Percentiles rank a stretch among this genome's conserved stretches.
Conservation (phyloP, 2,888 invertebrate species). For the Lepetodrilus schrolli region DNA sequence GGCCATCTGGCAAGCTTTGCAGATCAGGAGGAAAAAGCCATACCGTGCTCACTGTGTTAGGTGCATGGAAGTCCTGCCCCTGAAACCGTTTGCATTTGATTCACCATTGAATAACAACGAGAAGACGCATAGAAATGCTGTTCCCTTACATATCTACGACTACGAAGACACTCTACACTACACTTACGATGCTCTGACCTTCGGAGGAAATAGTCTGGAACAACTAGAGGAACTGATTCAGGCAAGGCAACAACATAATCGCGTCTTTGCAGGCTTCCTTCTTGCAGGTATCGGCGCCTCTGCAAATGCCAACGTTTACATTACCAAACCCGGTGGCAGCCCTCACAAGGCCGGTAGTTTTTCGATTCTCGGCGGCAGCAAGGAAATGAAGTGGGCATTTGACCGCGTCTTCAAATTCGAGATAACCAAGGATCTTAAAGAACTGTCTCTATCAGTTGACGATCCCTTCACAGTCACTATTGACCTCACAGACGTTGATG, state of each 20-base stretch:
- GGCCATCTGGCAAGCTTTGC: constrained; percentile 44
- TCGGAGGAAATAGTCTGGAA: constrained; percentile 43
- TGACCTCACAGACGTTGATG: constrained; percentile 29
- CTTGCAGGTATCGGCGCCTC: constrained; percentile 41
- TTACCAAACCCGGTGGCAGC: constrained; percentile 14
- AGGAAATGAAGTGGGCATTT: constrained; percentile 37
- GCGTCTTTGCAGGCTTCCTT: constrained; percentile 43
- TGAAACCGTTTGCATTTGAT: constrained; percentile 46
- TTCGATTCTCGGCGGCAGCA: constrained; percentile 33
- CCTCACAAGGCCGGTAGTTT: constrained; percentile 30
- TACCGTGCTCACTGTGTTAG: constrained; percentile 48
- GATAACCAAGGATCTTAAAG: constrained; percentile 27
- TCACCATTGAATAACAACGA: constrained; percentile 45
- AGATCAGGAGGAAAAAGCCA: constrained; percentile 35
- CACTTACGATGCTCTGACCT: constrained; percentile 43
- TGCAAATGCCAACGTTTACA: constrained; percentile 32
- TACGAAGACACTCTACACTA: constrained; percentile 43
- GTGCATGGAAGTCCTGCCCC: constrained; percentile 32
- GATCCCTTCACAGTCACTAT: constrained; percentile 7
- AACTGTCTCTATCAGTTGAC: neutral
- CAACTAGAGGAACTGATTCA: constrained; percentile 40
- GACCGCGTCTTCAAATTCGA: constrained; percentile 32
- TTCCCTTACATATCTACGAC: constrained; percentile 42
- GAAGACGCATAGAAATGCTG: constrained; percentile 39
- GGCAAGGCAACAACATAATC: constrained; percentile 10